Conservation (phyloP, 1,140 invertebrate species). For the Penaeus japonicus region DNA sequence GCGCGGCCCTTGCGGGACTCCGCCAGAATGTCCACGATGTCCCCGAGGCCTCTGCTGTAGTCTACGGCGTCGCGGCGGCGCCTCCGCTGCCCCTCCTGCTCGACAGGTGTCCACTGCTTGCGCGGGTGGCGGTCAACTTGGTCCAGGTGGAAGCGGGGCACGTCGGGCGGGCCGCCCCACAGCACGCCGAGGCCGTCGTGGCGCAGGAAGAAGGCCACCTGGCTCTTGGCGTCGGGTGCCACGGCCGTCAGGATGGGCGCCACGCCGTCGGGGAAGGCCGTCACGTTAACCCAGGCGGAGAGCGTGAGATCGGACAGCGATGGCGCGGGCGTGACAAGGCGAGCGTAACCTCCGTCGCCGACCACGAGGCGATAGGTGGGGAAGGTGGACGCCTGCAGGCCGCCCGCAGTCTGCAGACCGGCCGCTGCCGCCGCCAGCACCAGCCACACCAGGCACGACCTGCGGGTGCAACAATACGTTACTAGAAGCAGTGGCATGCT, state of each 20-base stretch:
- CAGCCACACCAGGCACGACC: not conserved
- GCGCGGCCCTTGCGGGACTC: conserved; percentile 40
- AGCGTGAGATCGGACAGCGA: conserved; percentile 49
- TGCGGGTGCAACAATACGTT: not conserved
- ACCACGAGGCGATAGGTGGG: conserved; percentile 41
- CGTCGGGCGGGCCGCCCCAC: conserved; percentile 50
- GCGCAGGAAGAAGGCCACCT: conserved; percentile 57
- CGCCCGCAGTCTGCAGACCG: not conserved
- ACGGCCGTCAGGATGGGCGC: conserved; percentile 54
- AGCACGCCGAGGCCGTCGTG: conserved; percentile 57
- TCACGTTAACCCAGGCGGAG: conserved; percentile 58
- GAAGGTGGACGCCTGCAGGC: not conserved
- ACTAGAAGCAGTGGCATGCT: too few species aligned
- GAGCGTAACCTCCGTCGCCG: conserved; percentile 48
- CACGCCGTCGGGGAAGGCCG: conserved; percentile 52
- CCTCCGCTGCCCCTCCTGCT: not conserved
- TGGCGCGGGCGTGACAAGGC: conserved; percentile 32
- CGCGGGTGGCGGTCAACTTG: conserved; percentile 55
- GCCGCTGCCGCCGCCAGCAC: not conserved
- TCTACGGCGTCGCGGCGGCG: conserved; percentile 48
- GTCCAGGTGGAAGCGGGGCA: not conserved
- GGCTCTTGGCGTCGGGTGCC: conserved; percentile 40
- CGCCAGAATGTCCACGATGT: conserved; percentile 54
- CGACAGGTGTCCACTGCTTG: not conserved
- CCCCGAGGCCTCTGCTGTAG: conserved; percentile 53